Evolutionary conservation across 2,888 invertebrate genomes (phyloP).

Genomic region (Chrysotoxum bicinctum): DNA sequence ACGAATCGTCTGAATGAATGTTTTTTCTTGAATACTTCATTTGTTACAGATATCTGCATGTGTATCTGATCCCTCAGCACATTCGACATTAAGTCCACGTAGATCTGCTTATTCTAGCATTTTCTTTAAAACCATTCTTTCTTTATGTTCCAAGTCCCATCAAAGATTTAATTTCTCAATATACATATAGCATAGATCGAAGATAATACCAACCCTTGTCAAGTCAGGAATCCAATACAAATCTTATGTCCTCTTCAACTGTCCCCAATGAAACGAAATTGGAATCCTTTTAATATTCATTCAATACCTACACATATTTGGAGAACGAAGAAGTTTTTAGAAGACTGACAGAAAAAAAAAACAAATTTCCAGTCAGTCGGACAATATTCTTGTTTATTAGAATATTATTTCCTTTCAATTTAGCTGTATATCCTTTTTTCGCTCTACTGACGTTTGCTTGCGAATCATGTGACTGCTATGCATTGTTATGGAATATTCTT

Average conservation of each 20-base stretch:
- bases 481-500: background rate
- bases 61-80: no score
- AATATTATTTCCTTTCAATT: constrained; percentile 1
- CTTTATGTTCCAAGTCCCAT: background rate
- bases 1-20: no score
- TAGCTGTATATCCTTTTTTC: constrained; percentile 16
- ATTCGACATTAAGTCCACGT: no score
- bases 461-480: constrained; percentile 13
- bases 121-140: no score
- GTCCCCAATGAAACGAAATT: constrained; percentile 11
- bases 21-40: no score
- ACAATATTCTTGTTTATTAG: background rate
- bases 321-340: background rate
- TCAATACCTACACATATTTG: no score
- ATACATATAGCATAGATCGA: background rate
- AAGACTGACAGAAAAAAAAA: background rate
- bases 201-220: constrained; percentile 12
- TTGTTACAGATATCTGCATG: no score
- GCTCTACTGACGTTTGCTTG: constrained; percentile 7
- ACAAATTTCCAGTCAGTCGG: background rate
- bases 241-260: background rate
- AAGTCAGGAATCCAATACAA: constrained; percentile 12
- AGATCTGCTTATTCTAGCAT: no score
- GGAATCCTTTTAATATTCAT: constrained; percentile 30
- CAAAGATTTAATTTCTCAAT: background rate